Evolutionary conservation across 92 coral and sea anemone species (phyloP), one percentile per base, ranked within the genome.

Genomic region (Parazoanthus darwini): DNA sequence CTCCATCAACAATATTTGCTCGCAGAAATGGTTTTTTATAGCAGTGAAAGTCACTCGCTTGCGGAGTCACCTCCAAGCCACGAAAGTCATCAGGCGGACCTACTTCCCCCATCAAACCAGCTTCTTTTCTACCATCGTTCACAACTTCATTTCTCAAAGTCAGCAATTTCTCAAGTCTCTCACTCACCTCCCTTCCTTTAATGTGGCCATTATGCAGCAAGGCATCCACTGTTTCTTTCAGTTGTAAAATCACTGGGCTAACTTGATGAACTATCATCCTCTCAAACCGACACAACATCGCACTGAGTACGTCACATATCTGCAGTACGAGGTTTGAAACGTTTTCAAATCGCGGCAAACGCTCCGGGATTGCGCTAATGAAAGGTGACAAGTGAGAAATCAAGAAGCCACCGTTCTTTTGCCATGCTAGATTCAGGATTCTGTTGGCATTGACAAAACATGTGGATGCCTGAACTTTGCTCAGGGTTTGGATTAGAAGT

Each of bases 11-110:
- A 74, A 96, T 74, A 43, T 96, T 96, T 66, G 82, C 90, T 37
- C 98, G 97, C 15, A 96, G 91, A 71, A 94, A 96, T 71, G 98
- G 96, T 84, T 86, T 93, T 71, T 75, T 82, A 22, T 20, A 10
- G 14, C 84, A 73, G 15, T 88, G 88, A 73, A 96, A 89, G 79
- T 96, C 98, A 29, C 66, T 87, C 4, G 78, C 89, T 20, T 90
- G 84, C n/a, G 98, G 98, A 56, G 93, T 88, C 56, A 96, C 91
- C 72, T 93, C 91, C 20, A 94, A 29, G 36, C 72, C 80, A 25
- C 94, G 93, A 43, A 96, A 96, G 48, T 93, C 92, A 73, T 94
- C 82, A 8, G 98, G 98, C 3, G 98, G 98, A 22, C 70, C 82
- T n/a, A n/a, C 77, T 16, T 43, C 66, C 23, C 86, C 73, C 26